These are phyloP conservation scores for Litoditis marina DNA, from an alignment of 2,888 invertebrate species.

Conservation along the genomic window DNA sequence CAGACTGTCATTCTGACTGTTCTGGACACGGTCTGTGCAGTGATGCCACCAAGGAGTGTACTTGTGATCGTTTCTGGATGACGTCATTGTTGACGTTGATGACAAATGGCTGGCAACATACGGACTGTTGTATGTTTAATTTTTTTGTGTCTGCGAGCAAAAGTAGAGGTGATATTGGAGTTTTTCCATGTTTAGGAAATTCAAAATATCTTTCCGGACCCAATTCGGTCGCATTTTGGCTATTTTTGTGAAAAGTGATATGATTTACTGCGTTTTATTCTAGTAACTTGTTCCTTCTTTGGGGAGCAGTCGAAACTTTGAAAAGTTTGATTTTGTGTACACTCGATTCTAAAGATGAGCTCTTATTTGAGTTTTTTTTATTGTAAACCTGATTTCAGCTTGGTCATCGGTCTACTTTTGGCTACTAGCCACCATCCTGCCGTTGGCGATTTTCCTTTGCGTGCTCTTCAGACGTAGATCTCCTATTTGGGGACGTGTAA, in stretches of 20 bases:
- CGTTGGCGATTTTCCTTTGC: background rate
- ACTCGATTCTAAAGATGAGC: no score
- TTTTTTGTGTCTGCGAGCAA: no score
- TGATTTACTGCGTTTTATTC: no score
- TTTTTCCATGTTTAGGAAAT: no score
- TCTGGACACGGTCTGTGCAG: slow-evolving; percentile 30
- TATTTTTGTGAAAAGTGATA: background rate
- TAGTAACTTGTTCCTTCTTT: no score
- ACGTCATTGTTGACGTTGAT: slow-evolving; percentile 15
- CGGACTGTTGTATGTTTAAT: slow-evolving; percentile 16
- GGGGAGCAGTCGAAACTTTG: no score
- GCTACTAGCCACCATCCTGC: slow-evolving; percentile 1
- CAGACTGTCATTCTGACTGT: slow-evolving; percentile 28
- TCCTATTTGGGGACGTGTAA: slow-evolving; percentile 1
- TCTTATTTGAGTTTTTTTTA: no score
- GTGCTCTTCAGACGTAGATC: background rate
- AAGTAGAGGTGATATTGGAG: no score
- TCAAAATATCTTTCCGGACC: no score
- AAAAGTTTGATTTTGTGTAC: no score
- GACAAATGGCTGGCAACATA: slow-evolving; percentile 10
- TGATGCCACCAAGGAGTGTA: slow-evolving; percentile 29
- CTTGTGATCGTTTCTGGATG: slow-evolving; percentile 35
- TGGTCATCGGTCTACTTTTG: slow-evolving; percentile 20
- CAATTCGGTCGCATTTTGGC: no score
- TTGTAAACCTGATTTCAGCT: slow-evolving; percentile 13